A percentile compares a stretch with the other conserved stretches of the same genome.
Evolutionary conservation across 2,888 invertebrate genomes (phyloP).

Genomic region (Lypha dubia): DNA sequence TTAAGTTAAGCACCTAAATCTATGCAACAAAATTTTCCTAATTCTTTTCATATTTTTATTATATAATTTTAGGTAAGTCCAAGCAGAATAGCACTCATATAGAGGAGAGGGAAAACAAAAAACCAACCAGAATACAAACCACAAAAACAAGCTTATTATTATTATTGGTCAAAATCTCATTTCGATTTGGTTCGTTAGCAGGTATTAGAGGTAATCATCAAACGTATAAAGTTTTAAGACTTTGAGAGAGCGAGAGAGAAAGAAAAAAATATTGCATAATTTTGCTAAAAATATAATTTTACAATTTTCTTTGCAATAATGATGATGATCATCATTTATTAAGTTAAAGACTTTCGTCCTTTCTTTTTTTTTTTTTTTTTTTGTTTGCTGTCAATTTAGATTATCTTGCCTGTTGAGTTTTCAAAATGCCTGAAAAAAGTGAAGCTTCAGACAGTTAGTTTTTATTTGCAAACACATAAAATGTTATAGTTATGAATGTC

Average conservation of each 20-base stretch:
- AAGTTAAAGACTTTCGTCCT: neutral
- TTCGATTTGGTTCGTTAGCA: slow-evolving; percentile 26
- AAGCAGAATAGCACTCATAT: neutral
- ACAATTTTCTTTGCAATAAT: slow-evolving; percentile 6
- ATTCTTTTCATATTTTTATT: slow-evolving; percentile 26
- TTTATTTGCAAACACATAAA: slow-evolving; percentile 46
- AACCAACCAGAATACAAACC: neutral
- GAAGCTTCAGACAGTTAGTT: slow-evolving; percentile 23
- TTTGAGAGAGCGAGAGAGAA: neutral
- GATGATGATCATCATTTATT: slow-evolving; percentile 24
- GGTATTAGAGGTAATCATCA: slow-evolving; percentile 59
- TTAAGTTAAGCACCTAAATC: slow-evolving; percentile 20
- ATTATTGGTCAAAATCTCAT: slow-evolving; percentile 11
- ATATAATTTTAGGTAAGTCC: slow-evolving; percentile 57
- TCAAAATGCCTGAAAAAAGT: slow-evolving; percentile 39
- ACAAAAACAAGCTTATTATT: neutral
- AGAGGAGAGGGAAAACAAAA: neutral
- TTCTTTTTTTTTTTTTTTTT: neutral
- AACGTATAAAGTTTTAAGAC: slow-evolving; percentile 29
- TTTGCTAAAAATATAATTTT: slow-evolving; percentile 37
- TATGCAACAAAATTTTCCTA: slow-evolving; percentile 32
- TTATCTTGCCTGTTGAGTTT: slow-evolving; percentile 54
- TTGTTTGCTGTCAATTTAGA: slow-evolving; percentile 10
- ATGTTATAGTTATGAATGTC: slow-evolving; percentile 57
- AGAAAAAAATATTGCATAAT: slow-evolving; percentile 28